Percentiles rank a stretch among this genome's conserved stretches.
Evolutionary conservation across 2,797 vertebrate genomes (phyloP).

Genomic region (Fistularia commersonii): DNA sequence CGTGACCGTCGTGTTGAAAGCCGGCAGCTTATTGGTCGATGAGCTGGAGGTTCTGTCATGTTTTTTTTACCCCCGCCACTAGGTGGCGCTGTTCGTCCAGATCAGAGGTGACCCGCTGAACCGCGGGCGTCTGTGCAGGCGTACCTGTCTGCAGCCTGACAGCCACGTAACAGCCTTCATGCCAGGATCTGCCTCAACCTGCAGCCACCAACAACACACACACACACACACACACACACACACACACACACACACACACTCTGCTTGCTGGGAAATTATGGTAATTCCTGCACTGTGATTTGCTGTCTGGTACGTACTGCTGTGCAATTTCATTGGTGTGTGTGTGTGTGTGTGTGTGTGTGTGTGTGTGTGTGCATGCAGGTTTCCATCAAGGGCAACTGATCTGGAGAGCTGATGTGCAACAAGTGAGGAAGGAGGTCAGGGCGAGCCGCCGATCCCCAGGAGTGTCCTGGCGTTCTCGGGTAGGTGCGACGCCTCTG

Average conservation of each 20-base stretch:
- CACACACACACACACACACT: conserved; percentile 15
- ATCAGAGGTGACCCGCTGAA: too few relatives aligned
- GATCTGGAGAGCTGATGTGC: conserved; percentile 7
- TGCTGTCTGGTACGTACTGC: conserved; percentile 28
- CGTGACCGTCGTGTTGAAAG: too few relatives aligned
- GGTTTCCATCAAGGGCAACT: background rate
- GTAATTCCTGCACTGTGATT: conserved; percentile 51
- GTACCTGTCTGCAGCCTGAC: too few relatives aligned
- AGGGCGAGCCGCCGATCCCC: conserved; percentile 9
- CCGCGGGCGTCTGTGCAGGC: too few relatives aligned
- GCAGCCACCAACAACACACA: background rate
- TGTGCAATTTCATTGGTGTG: conserved; percentile 59
- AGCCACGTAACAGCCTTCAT: too few relatives aligned
- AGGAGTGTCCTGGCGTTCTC: conserved; percentile 24
- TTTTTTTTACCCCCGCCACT: too few relatives aligned
- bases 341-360: conserved; percentile 36
- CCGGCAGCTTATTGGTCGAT: too few relatives aligned
- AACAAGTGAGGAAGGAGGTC: conserved; percentile 15
- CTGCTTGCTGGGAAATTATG: conserved; percentile 24
- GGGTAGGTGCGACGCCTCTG: conserved; percentile 52
- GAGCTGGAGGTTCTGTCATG: too few relatives aligned
- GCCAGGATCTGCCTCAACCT: background rate
- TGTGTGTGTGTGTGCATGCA: conserved; percentile 19
- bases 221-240: conserved; percentile 3
- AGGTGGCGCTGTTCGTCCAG: too few relatives aligned